Conservation (phyloP, 2,888 invertebrate genomes). For the Pocota personata region DNA sequence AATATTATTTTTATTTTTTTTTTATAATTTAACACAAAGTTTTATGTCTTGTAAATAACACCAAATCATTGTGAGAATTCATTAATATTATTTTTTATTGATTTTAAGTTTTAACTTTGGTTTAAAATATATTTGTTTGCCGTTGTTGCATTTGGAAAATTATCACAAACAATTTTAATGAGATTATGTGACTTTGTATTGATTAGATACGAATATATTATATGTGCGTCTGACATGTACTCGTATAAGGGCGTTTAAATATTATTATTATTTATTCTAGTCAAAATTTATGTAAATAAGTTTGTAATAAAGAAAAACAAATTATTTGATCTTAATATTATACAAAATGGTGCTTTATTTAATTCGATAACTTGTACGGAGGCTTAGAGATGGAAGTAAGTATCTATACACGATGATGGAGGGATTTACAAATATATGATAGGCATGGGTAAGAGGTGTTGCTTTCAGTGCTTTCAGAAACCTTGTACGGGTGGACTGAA, state of each 20-base stretch:
- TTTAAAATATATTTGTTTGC: constrained; percentile 10
- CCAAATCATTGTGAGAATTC: constrained; percentile 49
- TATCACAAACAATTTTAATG: constrained; percentile 36
- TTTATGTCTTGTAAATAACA: constrained; percentile 68
- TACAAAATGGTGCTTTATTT: neutral
- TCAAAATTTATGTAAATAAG: constrained; percentile 74
- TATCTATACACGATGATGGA: no score
- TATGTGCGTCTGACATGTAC: constrained; percentile 25
- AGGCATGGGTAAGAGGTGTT: no score
- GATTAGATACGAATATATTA: constrained; percentile 5
- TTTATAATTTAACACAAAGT: constrained; percentile 44
- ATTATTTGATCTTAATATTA: constrained; percentile 57
- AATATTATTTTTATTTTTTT: constrained; percentile 21
- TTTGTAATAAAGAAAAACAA: constrained; percentile 70
- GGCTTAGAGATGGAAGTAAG: no score
- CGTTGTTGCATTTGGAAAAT: constrained; percentile 18
- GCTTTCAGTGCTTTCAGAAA: no score
- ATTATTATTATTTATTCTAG: constrained; percentile 72
- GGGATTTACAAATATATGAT: no score
- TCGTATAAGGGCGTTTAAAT: constrained; percentile 50
- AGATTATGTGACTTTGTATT: constrained; percentile 67
- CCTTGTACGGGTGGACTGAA: no score
- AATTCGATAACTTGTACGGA: neutral
- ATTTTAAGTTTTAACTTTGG: constrained; percentile 16
- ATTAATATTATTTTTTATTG: constrained; percentile 15